Conservation (phyloP, 2,797 vertebrate species). For the Hypotaenidia okinawae region DNA sequence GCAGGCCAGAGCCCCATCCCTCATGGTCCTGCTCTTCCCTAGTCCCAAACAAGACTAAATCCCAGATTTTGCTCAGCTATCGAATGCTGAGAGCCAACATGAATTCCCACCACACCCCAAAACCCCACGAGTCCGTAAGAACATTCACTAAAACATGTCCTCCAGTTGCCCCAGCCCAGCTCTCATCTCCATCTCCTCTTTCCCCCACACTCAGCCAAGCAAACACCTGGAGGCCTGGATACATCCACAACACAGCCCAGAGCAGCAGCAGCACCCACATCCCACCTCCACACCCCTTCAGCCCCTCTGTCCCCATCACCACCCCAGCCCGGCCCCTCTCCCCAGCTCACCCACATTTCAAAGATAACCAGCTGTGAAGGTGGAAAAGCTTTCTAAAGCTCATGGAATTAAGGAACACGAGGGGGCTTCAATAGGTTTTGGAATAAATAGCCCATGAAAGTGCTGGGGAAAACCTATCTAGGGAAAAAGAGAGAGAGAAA, state of each 20-base stretch:
- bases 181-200: not conserved
- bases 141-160: fast-evolving
- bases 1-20: not conserved
- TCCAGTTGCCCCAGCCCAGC: fast-evolving
- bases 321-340: not conserved
- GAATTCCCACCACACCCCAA: not conserved
- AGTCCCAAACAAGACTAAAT: not conserved
- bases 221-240: not conserved
- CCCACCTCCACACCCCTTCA: not conserved
- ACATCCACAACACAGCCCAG: fast-evolving
- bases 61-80: not conserved
- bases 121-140: fast-evolving
- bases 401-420: slow-evolving; percentile 31
- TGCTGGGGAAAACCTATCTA: slow-evolving; percentile 49
- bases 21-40: not conserved
- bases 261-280: not conserved
- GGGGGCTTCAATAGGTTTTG: slow-evolving; percentile 31
- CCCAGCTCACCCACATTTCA: not conserved
- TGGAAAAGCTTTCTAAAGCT: slow-evolving; percentile 21
- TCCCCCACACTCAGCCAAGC: fast-evolving
- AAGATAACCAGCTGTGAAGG: not conserved
- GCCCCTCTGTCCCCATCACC: not conserved
- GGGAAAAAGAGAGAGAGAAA: slow-evolving; percentile 3
- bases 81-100: fast-evolving
- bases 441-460: slow-evolving; percentile 73